These are phyloP conservation scores for Turritopsis rubra DNA, from an alignment of 30 jellyfish, hydroid and myxozoan genomes.

Conservation along the genomic window DNA sequence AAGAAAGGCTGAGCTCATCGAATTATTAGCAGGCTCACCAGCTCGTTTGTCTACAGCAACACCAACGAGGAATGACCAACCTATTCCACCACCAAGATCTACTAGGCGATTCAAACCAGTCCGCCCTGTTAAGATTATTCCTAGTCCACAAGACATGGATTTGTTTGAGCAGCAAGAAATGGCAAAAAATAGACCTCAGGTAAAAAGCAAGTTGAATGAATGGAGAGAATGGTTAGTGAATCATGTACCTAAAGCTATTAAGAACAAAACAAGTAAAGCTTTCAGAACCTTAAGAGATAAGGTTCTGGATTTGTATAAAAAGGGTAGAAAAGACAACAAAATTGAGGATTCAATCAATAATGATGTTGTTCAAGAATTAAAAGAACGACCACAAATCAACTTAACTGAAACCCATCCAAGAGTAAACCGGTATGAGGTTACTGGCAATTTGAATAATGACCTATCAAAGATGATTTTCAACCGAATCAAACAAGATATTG, in stretches of 20 bases:
- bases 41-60: no score
- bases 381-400: conserved; percentile 13
- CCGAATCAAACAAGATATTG: conserved; percentile 2
- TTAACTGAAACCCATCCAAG: neutral
- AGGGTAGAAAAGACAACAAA: neutral
- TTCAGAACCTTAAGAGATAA: conserved; percentile 2
- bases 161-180: no score
- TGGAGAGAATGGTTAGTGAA: neutral
- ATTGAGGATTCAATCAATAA: neutral
- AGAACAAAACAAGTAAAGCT: neutral
- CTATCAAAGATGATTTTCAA: neutral
- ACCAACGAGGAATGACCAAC: no score
- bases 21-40: no score
- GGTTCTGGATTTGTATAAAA: conserved; percentile 4
- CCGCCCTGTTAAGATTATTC: no score
- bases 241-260: neutral
- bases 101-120: no score
- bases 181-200: no score
- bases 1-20: no score
- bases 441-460: conserved; percentile 28
- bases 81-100: no score
- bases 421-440: conserved; percentile 1
- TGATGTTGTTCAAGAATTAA: neutral
- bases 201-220: no score
- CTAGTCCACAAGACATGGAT: no score